Conservation (phyloP, 2,797 vertebrate genomes). For the Squalus acanthias region DNA sequence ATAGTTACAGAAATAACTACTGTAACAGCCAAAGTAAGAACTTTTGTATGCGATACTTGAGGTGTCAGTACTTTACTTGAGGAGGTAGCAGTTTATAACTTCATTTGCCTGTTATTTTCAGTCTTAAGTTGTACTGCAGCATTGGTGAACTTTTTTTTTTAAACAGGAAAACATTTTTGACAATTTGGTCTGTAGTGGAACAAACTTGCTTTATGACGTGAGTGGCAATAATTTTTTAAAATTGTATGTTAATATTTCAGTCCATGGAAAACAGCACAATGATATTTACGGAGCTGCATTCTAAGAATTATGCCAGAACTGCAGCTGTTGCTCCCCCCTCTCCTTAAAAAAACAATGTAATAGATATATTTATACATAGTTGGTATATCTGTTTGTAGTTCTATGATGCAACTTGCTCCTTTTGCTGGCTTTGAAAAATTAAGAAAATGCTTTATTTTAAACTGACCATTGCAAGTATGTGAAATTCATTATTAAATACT, state of each 20-base stretch:
- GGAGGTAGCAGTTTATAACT: no score
- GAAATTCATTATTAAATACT: not conserved
- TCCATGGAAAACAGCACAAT: not conserved
- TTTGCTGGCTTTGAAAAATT: not conserved
- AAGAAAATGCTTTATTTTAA: not conserved
- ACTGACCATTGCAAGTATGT: not conserved
- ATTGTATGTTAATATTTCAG: not conserved
- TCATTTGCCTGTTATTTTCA: not conserved
- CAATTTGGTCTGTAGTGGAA: not conserved
- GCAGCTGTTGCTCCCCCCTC: not conserved
- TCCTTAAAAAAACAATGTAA: not conserved
- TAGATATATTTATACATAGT: not conserved
- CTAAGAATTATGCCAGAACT: not conserved
- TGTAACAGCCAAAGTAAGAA: not conserved
- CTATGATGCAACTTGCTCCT: not conserved
- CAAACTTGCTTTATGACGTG: not conserved
- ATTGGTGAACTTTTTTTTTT: not conserved
- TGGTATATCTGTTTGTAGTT: not conserved
- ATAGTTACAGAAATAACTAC: not conserved
- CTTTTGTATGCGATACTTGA: not conserved
- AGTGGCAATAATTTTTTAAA: not conserved
- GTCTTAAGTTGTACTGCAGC: not conserved
- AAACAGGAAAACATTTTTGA: not conserved
- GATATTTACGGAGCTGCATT: not conserved
- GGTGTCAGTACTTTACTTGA: not conserved